Base-by-base conservation (phyloP, 2,113 vertebrate genomes). In the Misgurnus anguillicaudatus region DNA sequence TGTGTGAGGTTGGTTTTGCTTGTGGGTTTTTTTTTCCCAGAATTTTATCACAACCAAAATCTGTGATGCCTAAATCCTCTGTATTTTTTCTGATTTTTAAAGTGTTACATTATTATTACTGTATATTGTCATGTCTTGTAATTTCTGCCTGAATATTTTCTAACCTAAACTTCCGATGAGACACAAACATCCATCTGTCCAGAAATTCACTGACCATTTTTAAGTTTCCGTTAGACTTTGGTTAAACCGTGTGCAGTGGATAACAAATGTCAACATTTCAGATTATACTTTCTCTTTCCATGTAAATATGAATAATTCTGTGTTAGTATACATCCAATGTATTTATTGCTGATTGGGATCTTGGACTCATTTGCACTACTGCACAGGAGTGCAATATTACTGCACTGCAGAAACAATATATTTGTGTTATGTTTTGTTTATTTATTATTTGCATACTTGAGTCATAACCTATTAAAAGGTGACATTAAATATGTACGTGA, bases 361-460 rank as follows among this genome's bases (percentile, higher is more conserved):
- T 83, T 80, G 10, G 21, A 51, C 47, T 69, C 24, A 2, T 57
- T 39, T 57, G 68, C 51, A 71, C 51, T 71, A 16, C 10, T 38
- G 1, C 24, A 24, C 24, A 24, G 24, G 24, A 24, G 24, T 24
- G 24, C 24, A 24, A 24, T 24, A 39, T 47, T 61, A 74, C 57
- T n/a, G 55, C 21, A 62, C 7, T 62, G 58, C 72, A 19, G 21
- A 47, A 61, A 48, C 41, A 47, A 47, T 75, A 48, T 47, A 6
- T 21, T 47, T 71, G 39, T 77, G 41, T 62, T 47, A 14, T 75
- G 41, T 75, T 13, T 47, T 45, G 41, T 74, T 74, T 61, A 74
- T 74, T 73, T 73, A 14, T 73, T 62, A 60, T 72, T 72, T 72
- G 53, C 38, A 42, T 72, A 72, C 41, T 61, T 74, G 55, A 72